phyloP scores from a whole-genome alignment of 1,140 invertebrate genomes.

The Zaprionus gabonicus region DNA sequence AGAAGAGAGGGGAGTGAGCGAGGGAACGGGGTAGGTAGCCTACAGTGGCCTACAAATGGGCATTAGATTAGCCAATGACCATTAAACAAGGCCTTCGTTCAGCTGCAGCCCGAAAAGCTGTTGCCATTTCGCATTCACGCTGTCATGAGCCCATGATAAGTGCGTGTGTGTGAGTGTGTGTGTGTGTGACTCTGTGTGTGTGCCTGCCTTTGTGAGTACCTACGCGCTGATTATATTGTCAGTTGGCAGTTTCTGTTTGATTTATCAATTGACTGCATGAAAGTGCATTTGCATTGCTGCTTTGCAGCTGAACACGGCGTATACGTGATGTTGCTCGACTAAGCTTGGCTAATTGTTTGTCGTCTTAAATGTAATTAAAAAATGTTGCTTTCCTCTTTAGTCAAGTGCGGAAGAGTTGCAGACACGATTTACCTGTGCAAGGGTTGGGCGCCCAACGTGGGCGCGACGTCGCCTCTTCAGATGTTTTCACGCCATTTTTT shows the following conservation, averaged over 20 bases:
- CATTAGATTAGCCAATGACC: constrained; percentile 68
- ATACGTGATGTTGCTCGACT: constrained; percentile 40
- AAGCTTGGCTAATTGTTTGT: constrained; percentile 55
- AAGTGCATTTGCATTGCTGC: neutral
- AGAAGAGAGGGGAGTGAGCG: too few relatives aligned
- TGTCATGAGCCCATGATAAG: constrained; percentile 46
- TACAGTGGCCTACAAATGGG: constrained; percentile 36
- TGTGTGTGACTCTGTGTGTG: constrained; percentile 20
- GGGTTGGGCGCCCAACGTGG: neutral
- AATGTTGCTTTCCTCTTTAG: constrained; percentile 41
- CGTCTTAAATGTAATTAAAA: constrained; percentile 64
- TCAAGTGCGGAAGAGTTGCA: constrained; percentile 45
- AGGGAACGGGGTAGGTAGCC: neutral
- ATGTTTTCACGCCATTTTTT: neutral
- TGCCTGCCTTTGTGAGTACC: constrained; percentile 14
- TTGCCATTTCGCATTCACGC: constrained; percentile 50
- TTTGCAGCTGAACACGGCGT: constrained; percentile 25
- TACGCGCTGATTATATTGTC: constrained; percentile 50
- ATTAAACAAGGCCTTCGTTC: constrained; percentile 64
- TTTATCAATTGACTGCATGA: constrained; percentile 28
- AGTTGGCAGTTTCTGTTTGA: constrained; percentile 60
- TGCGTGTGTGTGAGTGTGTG: constrained; percentile 15
- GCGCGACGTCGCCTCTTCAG: neutral
- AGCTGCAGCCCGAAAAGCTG: constrained; percentile 31
- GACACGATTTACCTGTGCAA: constrained; percentile 54